Evolutionary conservation across 2,888 invertebrate genomes (phyloP).

Genomic region (Hypercompe scribonia): DNA sequence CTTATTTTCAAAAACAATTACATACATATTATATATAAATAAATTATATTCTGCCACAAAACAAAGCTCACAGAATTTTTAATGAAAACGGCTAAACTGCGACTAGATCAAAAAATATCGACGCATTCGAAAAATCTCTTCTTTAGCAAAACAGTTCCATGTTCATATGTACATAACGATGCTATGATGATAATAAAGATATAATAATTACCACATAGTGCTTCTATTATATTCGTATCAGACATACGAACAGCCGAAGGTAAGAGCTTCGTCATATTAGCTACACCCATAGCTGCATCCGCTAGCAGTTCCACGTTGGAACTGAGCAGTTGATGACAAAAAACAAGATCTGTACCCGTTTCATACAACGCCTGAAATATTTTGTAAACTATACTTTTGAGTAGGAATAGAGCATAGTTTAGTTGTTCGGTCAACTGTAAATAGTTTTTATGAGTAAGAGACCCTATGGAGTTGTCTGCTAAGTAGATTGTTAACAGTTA

Average conservation of each 20-base stretch:
- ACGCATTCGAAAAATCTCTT: not conserved
- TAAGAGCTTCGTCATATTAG: slow-evolving; percentile 79
- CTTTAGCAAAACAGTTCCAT: not conserved
- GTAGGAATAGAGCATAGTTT: not conserved
- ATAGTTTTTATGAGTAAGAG: not conserved
- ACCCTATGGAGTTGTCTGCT: not conserved
- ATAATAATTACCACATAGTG: slow-evolving; percentile 67
- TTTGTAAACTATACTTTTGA: not conserved
- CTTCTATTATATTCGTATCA: slow-evolving; percentile 80
- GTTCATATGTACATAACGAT: not conserved
- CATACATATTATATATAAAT: too few species aligned
- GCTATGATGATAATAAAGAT: not conserved
- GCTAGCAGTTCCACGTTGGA: slow-evolving; percentile 75
- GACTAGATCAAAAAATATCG: too few species aligned
- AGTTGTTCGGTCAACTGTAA: not conserved
- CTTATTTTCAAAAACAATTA: too few species aligned
- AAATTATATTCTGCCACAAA: too few species aligned
- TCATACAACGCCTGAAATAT: slow-evolving; percentile 71
- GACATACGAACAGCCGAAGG: slow-evolving; percentile 79
- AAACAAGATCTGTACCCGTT: slow-evolving; percentile 77
- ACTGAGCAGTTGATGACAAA: slow-evolving; percentile 77
- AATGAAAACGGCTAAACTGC: too few species aligned
- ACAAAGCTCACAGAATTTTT: too few species aligned
- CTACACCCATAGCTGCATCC: slow-evolving; percentile 81
- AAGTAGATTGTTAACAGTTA: not conserved